Percentiles rank a stretch among this genome's conserved stretches.
Evolutionary conservation across 2,113 vertebrate genomes (phyloP).

Genomic region (Cyprinodon tularosa): DNA sequence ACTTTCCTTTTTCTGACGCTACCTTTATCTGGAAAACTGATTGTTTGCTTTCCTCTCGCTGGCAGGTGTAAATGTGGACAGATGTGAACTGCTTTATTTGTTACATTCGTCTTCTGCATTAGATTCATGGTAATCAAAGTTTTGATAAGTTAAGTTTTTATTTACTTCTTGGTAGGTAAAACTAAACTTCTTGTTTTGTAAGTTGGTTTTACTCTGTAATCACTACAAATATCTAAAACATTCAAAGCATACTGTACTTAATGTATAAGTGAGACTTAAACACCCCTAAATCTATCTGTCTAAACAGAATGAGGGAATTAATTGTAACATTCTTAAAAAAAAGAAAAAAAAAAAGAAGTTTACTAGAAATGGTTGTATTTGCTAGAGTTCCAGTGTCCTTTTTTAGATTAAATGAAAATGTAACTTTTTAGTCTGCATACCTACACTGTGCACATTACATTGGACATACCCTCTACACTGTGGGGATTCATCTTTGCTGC

Average conservation of each 20-base stretch:
- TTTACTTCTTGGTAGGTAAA: background rate
- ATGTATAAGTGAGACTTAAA: too few relatives aligned
- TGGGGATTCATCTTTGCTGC: background rate
- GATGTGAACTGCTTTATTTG: constrained; percentile 63
- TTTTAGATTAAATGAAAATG: background rate
- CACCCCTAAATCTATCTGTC: too few relatives aligned
- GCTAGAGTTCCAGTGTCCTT: too few relatives aligned
- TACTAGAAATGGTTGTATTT: too few relatives aligned
- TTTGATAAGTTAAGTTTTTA: constrained; percentile 13
- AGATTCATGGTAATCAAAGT: constrained; percentile 51
- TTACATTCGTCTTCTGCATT: constrained; percentile 41
- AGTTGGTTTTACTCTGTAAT: too few relatives aligned
- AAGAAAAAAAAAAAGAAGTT: too few relatives aligned
- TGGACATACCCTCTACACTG: background rate
- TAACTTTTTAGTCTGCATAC: background rate
- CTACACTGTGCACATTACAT: background rate
- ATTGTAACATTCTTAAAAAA: too few relatives aligned
- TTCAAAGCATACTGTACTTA: too few relatives aligned
- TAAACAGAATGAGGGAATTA: too few relatives aligned
- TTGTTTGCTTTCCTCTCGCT: constrained; percentile 23
- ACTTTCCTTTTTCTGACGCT: constrained; percentile 38
- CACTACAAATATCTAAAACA: too few relatives aligned
- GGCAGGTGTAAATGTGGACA: constrained; percentile 43
- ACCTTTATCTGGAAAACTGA: constrained; percentile 22
- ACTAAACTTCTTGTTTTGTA: too few relatives aligned